A percentile compares a stretch with the other conserved stretches of the same genome.
phyloP scores from a whole-genome alignment of 1,140 invertebrate species.

The Drosophila sp. region DNA sequence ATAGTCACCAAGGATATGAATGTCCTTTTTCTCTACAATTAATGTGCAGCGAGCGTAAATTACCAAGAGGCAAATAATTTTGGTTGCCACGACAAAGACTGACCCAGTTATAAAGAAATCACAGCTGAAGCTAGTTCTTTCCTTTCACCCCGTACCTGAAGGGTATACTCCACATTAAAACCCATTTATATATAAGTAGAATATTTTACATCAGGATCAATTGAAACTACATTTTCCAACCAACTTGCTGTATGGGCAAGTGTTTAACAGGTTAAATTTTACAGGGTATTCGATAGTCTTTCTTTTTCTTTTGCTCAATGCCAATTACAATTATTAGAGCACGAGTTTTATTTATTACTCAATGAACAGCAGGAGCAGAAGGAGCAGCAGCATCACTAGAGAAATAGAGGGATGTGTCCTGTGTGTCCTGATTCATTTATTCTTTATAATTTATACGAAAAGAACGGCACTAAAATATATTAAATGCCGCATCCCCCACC shows the following conservation, averaged over 20 bases:
- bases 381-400: not conserved
- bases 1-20: conserved; percentile 73
- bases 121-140: conserved; percentile 47
- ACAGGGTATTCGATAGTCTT: not conserved
- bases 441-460: conserved; percentile 76
- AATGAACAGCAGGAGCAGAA: conserved; percentile 3
- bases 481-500: conserved; percentile 40
- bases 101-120: conserved; percentile 64
- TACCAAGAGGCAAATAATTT: conserved; percentile 43
- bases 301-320: conserved; percentile 2
- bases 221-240: too few species aligned
- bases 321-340: conserved; percentile 78
- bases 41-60: conserved; percentile 78
- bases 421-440: conserved; percentile 58
- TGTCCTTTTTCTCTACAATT: conserved; percentile 67
- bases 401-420: conserved; percentile 5
- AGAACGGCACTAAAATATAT: conserved; percentile 64
- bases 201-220: too few species aligned
- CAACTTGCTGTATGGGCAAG: too few species aligned
- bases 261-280: not conserved
- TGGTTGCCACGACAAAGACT: conserved; percentile 53
- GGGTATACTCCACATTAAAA: not conserved
- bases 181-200: too few species aligned
- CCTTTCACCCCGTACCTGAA: not conserved
- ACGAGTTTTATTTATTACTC: conserved; percentile 70